Base-by-base conservation (phyloP, 2,113 vertebrate species). In the Gobiocypris rarus region DNA sequence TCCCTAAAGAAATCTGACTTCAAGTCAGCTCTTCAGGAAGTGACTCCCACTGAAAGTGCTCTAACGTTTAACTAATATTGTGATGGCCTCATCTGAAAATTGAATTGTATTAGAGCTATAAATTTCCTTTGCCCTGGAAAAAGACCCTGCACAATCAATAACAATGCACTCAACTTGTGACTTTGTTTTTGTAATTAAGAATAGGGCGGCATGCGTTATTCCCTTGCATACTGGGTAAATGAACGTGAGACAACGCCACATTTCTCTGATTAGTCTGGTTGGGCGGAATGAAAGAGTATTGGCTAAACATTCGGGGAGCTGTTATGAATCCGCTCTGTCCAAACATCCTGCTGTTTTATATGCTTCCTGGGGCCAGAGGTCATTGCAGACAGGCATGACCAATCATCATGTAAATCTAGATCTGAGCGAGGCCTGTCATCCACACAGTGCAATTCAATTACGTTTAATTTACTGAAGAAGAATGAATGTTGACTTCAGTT, bases 331-430 rank as follows among this genome's bases (percentile, higher is more conserved):
- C 54, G 65, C 87, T 87, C 89, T 89, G 85, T 89, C 89, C 90
- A 93, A 92, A 94, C 91, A 91, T 93, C 91, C 91, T 90, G 91
- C 83, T 86, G 90, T 90, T 93, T 93, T 91, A 92, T 93, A 85
- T 87, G 91, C 90, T 89, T 93, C 90, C 92, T 90, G 86, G 48
- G 91, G 90, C 90, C 87, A 90, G 73, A 84, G 89, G 89, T 92
- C 89, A 89, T 4, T 9, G 24, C 85, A 74, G 82, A 87, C 50
- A 63, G 85, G 74, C 87, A 83, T 90, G 89, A 92, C 90, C 81
- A 90, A 92, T 93, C 85, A 84, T 78, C 75, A 87, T 84, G 91
- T 92, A 88, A 92, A 93, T 92, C 89, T 90, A 28, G 65, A 79
- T 82, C 87, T 90, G 87, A 90, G 75, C 82, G 84, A 69, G 22